These are phyloP conservation scores for Ara ararauna DNA, from an alignment of 2,797 vertebrate genomes.

Conservation along the genomic window DNA sequence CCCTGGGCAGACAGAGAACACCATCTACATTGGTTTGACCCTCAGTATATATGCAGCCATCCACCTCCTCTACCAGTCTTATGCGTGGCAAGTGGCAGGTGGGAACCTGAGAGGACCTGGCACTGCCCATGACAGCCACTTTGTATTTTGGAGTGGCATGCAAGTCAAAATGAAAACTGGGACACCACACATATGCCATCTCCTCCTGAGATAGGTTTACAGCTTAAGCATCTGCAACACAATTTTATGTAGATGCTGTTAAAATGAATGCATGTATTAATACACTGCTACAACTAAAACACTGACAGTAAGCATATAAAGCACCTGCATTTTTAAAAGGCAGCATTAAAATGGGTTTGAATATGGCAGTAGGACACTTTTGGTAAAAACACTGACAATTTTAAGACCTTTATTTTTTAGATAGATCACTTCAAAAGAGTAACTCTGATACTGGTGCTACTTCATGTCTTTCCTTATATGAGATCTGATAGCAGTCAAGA, in stretches of 20 bases:
- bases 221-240: neutral
- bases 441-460: neutral
- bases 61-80: neutral
- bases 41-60: neutral
- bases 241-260: neutral
- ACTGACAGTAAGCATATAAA: neutral
- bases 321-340: neutral
- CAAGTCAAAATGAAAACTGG: conserved; percentile 10
- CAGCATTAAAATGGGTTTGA: neutral
- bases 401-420: neutral
- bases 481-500: neutral
- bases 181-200: neutral
- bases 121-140: neutral
- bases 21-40: neutral
- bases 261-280: neutral
- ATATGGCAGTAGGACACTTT: neutral
- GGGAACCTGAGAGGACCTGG: neutral
- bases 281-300: neutral
- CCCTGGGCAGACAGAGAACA: neutral
- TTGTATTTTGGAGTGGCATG: neutral
- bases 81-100: neutral
- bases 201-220: neutral
- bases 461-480: neutral
- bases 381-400: neutral
- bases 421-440: neutral